Percentiles rank a stretch among this genome's conserved stretches.
These are phyloP conservation scores for Herminia tarsipennalis DNA, from an alignment of 2,888 invertebrate genomes.

Conservation along the genomic window DNA sequence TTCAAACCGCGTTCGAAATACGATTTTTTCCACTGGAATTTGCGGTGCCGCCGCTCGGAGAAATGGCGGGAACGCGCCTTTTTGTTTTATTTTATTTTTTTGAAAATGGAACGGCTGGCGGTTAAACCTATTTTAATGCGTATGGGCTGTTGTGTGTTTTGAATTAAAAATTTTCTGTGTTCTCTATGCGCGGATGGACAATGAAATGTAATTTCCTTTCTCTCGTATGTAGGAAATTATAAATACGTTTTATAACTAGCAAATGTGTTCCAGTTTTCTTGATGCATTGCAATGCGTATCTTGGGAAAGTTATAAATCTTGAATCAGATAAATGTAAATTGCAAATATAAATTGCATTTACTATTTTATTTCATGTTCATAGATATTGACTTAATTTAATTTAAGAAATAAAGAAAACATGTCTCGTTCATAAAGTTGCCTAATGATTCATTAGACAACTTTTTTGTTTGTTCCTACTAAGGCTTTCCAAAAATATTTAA, in stretches of 20 bases:
- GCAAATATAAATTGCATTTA: too few relatives aligned
- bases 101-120: constrained; percentile 82
- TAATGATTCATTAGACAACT: too few relatives aligned
- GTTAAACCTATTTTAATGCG: constrained; percentile 85
- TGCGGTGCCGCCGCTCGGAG: constrained; percentile 79
- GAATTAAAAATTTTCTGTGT: constrained; percentile 78
- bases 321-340: too few relatives aligned
- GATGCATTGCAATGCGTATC: neutral
- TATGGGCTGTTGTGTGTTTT: constrained; percentile 82
- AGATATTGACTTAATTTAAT: too few relatives aligned
- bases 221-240: constrained; percentile 36
- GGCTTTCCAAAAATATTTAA: too few relatives aligned
- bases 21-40: constrained; percentile 85
- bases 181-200: constrained; percentile 65
- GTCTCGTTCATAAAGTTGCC: too few relatives aligned
- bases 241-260: constrained; percentile 13
- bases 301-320: neutral
- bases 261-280: constrained; percentile 1
- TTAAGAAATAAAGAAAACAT: too few relatives aligned
- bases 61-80: constrained; percentile 83
- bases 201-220: constrained; percentile 81
- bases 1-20: constrained; percentile 86
- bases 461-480: too few relatives aligned
- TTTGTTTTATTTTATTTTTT: constrained; percentile 83
- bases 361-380: too few relatives aligned